phyloP scores from a whole-genome alignment of 2,888 invertebrate species.

The Trilocha varians region DNA sequence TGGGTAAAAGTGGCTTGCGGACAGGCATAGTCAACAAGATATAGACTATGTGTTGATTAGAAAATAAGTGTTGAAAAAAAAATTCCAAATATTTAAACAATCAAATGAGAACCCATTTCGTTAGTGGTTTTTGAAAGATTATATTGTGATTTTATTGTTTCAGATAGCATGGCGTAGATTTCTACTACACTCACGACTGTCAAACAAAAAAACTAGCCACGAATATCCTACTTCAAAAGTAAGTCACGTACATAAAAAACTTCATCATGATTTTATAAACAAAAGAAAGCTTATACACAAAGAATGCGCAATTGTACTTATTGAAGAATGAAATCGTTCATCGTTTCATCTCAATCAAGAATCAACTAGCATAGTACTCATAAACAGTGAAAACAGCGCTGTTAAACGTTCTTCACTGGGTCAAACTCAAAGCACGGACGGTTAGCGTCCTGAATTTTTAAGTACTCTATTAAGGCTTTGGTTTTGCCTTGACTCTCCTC shows the following conservation, averaged over 20 bases:
- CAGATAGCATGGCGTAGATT: conserved; percentile 47
- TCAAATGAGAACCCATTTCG: no score
- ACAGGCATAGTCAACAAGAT: no score
- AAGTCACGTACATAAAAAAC: background rate
- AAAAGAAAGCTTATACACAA: no score
- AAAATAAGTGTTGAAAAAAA: no score
- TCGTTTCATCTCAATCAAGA: conserved; percentile 8
- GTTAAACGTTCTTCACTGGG: conserved; percentile 40
- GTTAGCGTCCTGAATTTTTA: conserved; percentile 66
- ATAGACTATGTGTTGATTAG: no score
- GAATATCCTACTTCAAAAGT: background rate
- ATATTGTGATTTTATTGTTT: conserved; percentile 29
- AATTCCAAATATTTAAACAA: no score
- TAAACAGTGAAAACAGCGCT: conserved; percentile 19
- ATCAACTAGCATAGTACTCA: conserved; percentile 8
- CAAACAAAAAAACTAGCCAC: conserved; percentile 1
- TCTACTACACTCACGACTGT: conserved; percentile 12
- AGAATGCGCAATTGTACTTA: no score
- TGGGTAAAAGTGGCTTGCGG: no score
- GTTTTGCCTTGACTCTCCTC: conserved; percentile 24
- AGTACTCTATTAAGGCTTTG: conserved; percentile 52
- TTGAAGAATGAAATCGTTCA: background rate
- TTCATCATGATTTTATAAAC: no score
- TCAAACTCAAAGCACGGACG: conserved; percentile 32
- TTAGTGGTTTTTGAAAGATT: conserved; percentile 7